phyloP scores from a whole-genome alignment of 1,140 invertebrate species.

The silkworm (Bombyx mori) region DNA sequence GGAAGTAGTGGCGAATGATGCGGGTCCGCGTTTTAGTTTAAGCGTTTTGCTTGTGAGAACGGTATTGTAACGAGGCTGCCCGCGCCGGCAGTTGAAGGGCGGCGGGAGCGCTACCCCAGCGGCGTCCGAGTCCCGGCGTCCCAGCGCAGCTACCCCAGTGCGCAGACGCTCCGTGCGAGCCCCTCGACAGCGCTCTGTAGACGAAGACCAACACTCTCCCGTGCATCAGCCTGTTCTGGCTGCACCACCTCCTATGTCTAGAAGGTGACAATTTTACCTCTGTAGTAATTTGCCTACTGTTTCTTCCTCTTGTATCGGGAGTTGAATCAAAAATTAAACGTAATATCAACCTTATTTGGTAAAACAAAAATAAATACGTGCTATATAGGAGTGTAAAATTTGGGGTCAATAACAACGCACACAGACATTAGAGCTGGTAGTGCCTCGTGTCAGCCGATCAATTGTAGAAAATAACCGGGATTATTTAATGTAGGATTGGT shows the following conservation, averaged over 20 bases:
- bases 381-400: too few relatives aligned
- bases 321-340: too few relatives aligned
- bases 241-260: constrained; percentile 77
- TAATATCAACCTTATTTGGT: too few relatives aligned
- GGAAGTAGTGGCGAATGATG: too few relatives aligned
- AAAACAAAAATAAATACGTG: too few relatives aligned
- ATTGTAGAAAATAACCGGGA: too few relatives aligned
- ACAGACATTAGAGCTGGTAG: too few relatives aligned
- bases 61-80: constrained; percentile 58
- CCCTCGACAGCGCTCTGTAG: constrained; percentile 83
- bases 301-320: too few relatives aligned
- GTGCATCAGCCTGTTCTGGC: constrained; percentile 64
- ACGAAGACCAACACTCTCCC: constrained; percentile 75
- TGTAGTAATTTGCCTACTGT: background rate
- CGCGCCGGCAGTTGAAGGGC: constrained; percentile 64
- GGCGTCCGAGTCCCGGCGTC: constrained; percentile 42
- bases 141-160: constrained; percentile 45
- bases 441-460: too few relatives aligned
- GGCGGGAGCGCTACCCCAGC: constrained; percentile 44
- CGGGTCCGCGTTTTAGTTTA: background rate
- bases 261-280: constrained; percentile 64
- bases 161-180: constrained; percentile 77
- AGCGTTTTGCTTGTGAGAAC: constrained; percentile 4
- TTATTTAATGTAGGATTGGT: too few relatives aligned
- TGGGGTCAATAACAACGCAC: too few relatives aligned